Evolutionary conservation across 2,797 vertebrate species (phyloP), one percentile per base, ranked within the genome.

Genomic region (Carduelis carduelis): DNA sequence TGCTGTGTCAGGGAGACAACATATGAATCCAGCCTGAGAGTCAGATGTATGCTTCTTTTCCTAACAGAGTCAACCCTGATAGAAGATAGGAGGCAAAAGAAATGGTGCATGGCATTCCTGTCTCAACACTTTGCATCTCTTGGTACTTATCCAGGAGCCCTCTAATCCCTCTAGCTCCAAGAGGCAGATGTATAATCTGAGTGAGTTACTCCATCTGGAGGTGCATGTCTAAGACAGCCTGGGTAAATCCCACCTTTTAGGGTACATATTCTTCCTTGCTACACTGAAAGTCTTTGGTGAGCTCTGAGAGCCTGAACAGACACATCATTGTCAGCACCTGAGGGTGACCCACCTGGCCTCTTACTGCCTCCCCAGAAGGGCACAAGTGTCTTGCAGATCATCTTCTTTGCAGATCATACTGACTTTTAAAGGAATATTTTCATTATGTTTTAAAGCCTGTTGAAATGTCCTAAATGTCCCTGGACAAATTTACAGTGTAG

Each of bases 11-110:
- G 27, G 23, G 13, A 92, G 16, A 35, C 37, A 90, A 24, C 8
- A 8, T 6, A 39, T 5, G 71, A 69, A 50, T 23, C 55, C 35
- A 47, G 60, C 34, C 71, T 72, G 16, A 77, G 35, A 84, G 53
- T n/a, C 60, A 74, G 26, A 63, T 49, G 5, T 28, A 39, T 39
- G 9, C 37, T 84, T 72, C 28, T 37, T 68, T 68, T 43, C 61
- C n/a, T 69, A 44, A 52, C 21, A 60, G 43, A 57, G 27, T 26
- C 0, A 0, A 47, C n/a, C 32, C 0, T 28, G 23, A 44, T 2
- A 71, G 19, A 82, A 76, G 16, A 35, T 2, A 72, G 18, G 49
- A 70, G 15, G 28, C 72, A 75, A 78, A 76, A 87, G 56, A 2
- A 2, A 50, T 6, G 10, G 34, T 19, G 41, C 17, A 35, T 30